phyloP scores from a whole-genome alignment of 2,888 invertebrate genomes.

The Andricus quercusramuli region DNA sequence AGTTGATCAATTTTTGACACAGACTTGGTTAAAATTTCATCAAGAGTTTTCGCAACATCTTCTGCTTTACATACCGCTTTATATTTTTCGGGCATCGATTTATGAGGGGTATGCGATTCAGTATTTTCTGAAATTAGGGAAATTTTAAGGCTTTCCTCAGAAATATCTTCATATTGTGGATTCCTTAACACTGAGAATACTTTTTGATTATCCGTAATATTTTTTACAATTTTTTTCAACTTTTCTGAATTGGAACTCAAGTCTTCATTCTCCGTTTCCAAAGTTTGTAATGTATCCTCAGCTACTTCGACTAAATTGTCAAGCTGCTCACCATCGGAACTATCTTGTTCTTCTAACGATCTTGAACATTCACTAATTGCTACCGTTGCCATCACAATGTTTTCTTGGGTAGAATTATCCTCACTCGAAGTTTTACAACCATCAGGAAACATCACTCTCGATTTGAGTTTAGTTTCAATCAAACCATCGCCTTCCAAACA shows the following conservation, averaged over 20 bases:
- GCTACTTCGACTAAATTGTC: slow-evolving; percentile 69
- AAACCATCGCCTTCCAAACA: slow-evolving; percentile 55
- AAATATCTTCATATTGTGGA: slow-evolving; percentile 76
- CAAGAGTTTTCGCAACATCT: slow-evolving; percentile 69
- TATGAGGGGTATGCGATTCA: slow-evolving; percentile 60
- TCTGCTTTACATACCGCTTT: slow-evolving; percentile 68
- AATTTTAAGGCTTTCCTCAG: slow-evolving; percentile 75
- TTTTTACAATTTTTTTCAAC: slow-evolving; percentile 33
- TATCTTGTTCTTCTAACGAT: slow-evolving; percentile 59
- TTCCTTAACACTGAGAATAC: slow-evolving; percentile 61
- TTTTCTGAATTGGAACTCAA: slow-evolving; percentile 41
- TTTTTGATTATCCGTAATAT: slow-evolving; percentile 43
- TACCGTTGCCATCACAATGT: slow-evolving; percentile 24
- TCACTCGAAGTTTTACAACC: slow-evolving; percentile 41
- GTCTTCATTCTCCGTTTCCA: slow-evolving; percentile 54
- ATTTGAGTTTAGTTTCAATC: slow-evolving; percentile 60
- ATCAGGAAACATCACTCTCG: slow-evolving; percentile 59
- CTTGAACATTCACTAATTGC: slow-evolving; percentile 48
- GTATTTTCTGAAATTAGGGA: slow-evolving; percentile 74
- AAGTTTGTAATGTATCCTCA: slow-evolving; percentile 63
- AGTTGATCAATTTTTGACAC: slow-evolving; percentile 39
- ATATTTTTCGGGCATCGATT: slow-evolving; percentile 68
- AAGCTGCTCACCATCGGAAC: slow-evolving; percentile 69
- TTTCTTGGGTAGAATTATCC: background rate
- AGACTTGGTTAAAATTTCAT: slow-evolving; percentile 68